Base-by-base conservation (phyloP, 2,888 invertebrate genomes). In the Euplagia quadripunctaria region DNA sequence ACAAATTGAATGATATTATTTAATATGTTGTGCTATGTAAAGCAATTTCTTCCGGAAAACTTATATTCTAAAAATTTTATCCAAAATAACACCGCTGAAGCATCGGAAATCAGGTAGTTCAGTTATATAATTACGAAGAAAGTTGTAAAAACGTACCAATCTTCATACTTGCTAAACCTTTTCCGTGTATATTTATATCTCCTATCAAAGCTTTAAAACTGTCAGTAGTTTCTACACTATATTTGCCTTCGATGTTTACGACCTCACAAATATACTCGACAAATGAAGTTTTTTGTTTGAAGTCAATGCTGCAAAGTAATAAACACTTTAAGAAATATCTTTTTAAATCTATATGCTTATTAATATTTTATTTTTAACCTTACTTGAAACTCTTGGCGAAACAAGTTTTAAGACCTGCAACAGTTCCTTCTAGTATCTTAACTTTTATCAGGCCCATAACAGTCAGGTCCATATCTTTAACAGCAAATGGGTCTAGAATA, bases 171-270 rank as follows among this genome's bases (percentile, higher is more conserved):
- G 71, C 74, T 17, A 70, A 66, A 71, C 82, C 82, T 66, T 83
- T 68, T 14, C 83, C 83, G 17, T 81, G 77, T 55, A 83, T 5
- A 17, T 81, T 31, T 41, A 83, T 76, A 61, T 71, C 73, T 31
- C 81, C 83, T 14, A 72, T 49, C 3, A 83, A 68, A 6, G 52
- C 67, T 14, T 70, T 58, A 11, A 83, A 68, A 16, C 66, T 16
- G 3, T 81, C 78, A 51, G 80, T 73, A 2, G 77, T 63, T 58
- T 80, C 73, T 8, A 78, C 0, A 8, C 65, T 73, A 43, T 80
- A 83, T 11, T 11, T 52, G 20, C 76, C 77, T 71, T 76, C 78
- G 1, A 73, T 0, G 0, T 16, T 8, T 16, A 78, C 63, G 1
- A 6, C 0, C 4, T 83, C 79, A 17, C 82, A 83, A 20, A 52